Base-by-base conservation (phyloP, 2,888 invertebrate genomes). In the Xanthorhoe spadicearia region DNA sequence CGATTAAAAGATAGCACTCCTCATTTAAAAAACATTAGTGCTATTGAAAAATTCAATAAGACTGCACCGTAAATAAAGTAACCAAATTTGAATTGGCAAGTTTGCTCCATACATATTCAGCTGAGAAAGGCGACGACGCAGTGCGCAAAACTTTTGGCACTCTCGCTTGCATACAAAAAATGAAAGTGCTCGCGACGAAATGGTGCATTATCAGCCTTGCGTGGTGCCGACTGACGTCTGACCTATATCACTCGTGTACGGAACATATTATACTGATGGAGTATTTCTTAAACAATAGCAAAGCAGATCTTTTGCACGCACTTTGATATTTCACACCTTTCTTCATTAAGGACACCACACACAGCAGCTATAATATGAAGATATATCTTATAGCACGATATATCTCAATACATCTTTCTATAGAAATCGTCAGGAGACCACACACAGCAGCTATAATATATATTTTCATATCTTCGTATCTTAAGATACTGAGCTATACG, bases 91-190 rank as follows among this genome's bases (percentile, higher is more conserved):
- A 89, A 89, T 92, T 90, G 89, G 88, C 90, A 90, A 90, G 85
- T 88, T 83, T 77, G 77, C 72, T 74, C 84, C 86, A 90, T 90
- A 90, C 89, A 92, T 90, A 91, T 91, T 90, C 89, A 91, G 84
- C 76, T 75, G 70, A 74, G 66, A 74, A 82, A 69, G 83, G 73
- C 72, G 77, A 74, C 83, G 87, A 88, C 92, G 92, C 92, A 92
- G 81, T 93, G 92, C 92, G 92, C 88, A 89, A 92, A 91, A 90
- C 79, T 92, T 92, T 91, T 92, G 92, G 92, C 92, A 92, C 91
- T 89, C 90, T 87, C 87, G 82, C 89, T 90, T 90, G 88, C 89
- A 90, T 87, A 84, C 85, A 90, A 92, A 91, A 92, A 92, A 88
- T 86, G 89, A 90, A 89, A 91, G 90, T 90, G 86, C 77, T 74